Conservation (phyloP, 2,797 vertebrate genomes). For the Eulemur coronatus region DNA sequence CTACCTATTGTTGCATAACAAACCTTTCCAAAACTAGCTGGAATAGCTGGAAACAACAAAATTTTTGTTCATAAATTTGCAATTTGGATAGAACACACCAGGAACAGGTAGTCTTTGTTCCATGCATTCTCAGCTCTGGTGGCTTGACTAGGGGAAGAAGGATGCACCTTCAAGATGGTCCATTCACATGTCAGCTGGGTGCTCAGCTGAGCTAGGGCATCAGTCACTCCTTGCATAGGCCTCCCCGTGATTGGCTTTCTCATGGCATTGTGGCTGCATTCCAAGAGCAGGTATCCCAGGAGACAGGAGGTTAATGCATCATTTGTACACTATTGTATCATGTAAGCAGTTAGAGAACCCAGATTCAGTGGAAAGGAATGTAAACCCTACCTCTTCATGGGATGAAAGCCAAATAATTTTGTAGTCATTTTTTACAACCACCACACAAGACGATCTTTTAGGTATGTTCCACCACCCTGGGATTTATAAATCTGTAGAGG, state of each 20-base stretch:
- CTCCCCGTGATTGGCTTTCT: background rate
- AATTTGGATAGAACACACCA: background rate
- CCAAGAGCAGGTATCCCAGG: background rate
- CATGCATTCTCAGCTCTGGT: background rate
- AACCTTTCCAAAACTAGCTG: background rate
- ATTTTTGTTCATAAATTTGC: background rate
- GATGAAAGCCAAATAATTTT: background rate
- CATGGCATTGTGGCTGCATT: background rate
- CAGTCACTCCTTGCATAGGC: background rate
- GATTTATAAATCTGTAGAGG: constrained; percentile 12
- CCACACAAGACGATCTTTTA: background rate
- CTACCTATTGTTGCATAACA: background rate
- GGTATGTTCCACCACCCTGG: background rate
- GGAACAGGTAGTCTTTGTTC: background rate
- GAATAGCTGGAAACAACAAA: background rate
- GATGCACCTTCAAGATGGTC: background rate
- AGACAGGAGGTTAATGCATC: background rate
- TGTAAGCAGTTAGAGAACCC: background rate
- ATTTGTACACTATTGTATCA: background rate
- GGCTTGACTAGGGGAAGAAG: background rate
- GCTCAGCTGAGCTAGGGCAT: background rate
- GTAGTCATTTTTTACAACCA: background rate
- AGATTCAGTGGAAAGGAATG: background rate
- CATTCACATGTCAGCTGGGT: background rate
- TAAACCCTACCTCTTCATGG: background rate